Conservation (phyloP, 2,797 vertebrate genomes). For the Taeniopygia guttata region DNA sequence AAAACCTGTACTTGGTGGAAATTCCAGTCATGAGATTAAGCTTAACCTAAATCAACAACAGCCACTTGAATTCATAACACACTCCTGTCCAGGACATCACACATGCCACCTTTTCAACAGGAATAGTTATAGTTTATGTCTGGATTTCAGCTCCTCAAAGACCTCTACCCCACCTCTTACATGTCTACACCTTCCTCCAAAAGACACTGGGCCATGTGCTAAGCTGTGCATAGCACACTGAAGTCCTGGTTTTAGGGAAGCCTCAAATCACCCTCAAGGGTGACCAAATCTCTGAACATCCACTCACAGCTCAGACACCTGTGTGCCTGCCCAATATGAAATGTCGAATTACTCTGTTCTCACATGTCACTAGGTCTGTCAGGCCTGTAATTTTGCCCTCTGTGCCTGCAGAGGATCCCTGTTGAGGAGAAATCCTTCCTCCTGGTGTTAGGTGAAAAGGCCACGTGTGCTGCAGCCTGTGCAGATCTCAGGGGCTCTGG, state of each 20-base stretch:
- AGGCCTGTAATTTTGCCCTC: not conserved
- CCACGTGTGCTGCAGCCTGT: rapidly evolving
- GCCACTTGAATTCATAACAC: not conserved
- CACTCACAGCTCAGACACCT: not conserved
- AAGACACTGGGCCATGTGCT: not conserved
- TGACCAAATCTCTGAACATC: not conserved
- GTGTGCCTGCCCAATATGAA: not conserved
- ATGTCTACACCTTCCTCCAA: rapidly evolving
- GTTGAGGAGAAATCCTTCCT: not conserved
- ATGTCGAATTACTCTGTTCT: not conserved
- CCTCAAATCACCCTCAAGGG: not conserved
- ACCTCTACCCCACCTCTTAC: not conserved
- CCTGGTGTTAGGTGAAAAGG: not conserved
- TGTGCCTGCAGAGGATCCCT: not conserved
- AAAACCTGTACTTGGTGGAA: not conserved
- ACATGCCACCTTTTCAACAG: not conserved
- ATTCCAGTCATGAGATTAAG: not conserved
- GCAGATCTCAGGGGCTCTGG: too few relatives aligned
- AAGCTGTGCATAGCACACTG: not conserved
- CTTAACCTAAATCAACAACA: not conserved
- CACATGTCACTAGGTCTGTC: not conserved
- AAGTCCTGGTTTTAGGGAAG: not conserved
- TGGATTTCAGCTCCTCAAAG: not conserved
- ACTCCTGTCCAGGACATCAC: not conserved
- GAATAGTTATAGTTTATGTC: not conserved